A percentile compares a stretch with the other conserved stretches of the same genome.
Conservation (phyloP, 2,888 invertebrate genomes). For the Zootermopsis nevadensis region DNA sequence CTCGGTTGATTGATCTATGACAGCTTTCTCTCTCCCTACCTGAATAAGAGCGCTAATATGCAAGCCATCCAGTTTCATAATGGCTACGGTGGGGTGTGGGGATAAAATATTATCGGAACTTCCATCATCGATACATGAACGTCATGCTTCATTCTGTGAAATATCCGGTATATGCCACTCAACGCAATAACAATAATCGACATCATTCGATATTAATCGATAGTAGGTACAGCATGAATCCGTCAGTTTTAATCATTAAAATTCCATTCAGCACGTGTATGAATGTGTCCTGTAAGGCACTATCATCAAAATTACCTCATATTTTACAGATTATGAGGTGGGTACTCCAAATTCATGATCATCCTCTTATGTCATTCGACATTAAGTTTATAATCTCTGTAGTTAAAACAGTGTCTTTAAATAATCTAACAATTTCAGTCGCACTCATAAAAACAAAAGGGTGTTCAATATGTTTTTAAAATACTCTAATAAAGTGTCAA, state of each 20-base stretch:
- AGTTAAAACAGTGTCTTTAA: no score
- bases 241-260: constrained; percentile 22
- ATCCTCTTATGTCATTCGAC: no score
- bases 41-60: constrained; percentile 16
- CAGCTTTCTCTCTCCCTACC: neutral
- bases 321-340: no score
- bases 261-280: neutral
- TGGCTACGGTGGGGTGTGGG: constrained; percentile 1
- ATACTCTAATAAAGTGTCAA: no score
- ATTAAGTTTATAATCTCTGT: no score
- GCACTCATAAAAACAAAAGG: no score
- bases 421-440: no score
- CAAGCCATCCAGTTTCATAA: constrained; percentile 27
- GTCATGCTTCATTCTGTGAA: constrained; percentile 15
- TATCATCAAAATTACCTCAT: no score
- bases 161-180: constrained; percentile 39
- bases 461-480: no score
- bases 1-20: constrained; percentile 15
- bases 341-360: no score
- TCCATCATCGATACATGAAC: constrained; percentile 11
- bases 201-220: constrained; percentile 34
- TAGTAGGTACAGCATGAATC: constrained; percentile 1
- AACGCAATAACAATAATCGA: constrained; percentile 31
- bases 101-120: constrained; percentile 41
- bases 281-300: no score